Percentiles rank a stretch among this genome's conserved stretches.
These are phyloP conservation scores for Galeruca laticollis DNA, from an alignment of 2,888 invertebrate species.

Conservation along the genomic window DNA sequence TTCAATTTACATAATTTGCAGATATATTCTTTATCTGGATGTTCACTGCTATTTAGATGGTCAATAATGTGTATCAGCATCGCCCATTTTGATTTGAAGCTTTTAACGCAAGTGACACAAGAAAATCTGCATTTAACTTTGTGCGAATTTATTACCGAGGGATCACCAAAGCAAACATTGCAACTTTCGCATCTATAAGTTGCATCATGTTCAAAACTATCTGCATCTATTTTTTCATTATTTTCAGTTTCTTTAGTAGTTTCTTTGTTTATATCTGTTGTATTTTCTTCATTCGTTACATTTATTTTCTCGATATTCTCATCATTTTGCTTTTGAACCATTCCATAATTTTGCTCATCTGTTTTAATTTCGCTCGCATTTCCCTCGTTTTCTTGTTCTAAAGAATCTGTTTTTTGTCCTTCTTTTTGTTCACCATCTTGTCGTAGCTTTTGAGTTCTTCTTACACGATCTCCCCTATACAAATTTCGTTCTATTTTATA, in stretches of 20 bases:
- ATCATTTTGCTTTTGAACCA: no score
- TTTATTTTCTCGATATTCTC: neutral
- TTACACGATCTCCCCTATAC: neutral
- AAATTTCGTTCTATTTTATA: neutral
- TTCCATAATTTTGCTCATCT: no score
- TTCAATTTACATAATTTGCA: neutral
- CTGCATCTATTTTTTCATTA: neutral
- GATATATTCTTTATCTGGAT: neutral
- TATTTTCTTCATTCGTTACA: neutral
- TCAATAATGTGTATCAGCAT: constrained; percentile 38
- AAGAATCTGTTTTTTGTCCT: neutral
- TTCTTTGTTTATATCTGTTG: neutral
- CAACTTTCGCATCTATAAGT: constrained; percentile 13
- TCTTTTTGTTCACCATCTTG: neutral
- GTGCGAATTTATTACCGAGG: neutral
- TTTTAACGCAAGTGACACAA: constrained; percentile 28
- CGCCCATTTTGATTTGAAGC: constrained; percentile 31
- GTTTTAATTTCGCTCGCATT: neutral
- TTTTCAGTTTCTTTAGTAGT: neutral
- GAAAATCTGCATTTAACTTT: constrained; percentile 32
- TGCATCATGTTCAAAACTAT: neutral
- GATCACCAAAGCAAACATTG: neutral
- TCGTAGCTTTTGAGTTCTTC: neutral
- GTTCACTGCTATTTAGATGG: constrained; percentile 30
- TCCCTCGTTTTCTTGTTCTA: neutral